phyloP scores from a whole-genome alignment of 2,888 invertebrate genomes.

The Linnaemya vulpina region DNA sequence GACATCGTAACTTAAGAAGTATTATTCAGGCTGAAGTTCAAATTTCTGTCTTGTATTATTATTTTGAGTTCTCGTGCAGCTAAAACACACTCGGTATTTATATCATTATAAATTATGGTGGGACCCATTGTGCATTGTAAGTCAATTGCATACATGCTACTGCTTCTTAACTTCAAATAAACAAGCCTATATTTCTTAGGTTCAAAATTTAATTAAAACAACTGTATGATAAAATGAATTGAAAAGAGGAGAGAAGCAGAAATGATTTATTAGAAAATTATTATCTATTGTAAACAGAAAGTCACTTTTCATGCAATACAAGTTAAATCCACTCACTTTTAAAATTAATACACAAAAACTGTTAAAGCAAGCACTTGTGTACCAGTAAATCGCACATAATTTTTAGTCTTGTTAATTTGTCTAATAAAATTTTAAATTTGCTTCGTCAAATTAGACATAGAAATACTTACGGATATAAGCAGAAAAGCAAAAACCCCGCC shows the following conservation, averaged over 20 bases:
- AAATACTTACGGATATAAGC: background rate
- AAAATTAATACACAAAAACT: conserved; percentile 14
- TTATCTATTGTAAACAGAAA: conserved; percentile 81
- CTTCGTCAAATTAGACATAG: conserved; percentile 25
- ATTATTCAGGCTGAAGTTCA: too few species aligned
- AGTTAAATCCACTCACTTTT: conserved; percentile 76
- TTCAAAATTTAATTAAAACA: conserved; percentile 20
- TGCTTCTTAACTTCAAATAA: background rate
- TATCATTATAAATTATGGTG: too few species aligned
- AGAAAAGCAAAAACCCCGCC: conserved; percentile 45
- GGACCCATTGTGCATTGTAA: too few species aligned
- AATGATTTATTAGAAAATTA: conserved; percentile 75
- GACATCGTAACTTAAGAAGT: too few species aligned
- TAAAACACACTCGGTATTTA: too few species aligned
- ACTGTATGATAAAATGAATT: conserved; percentile 13
- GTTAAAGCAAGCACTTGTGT: background rate
- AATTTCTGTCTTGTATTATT: too few species aligned
- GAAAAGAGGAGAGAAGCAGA: background rate
- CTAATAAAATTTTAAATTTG: conserved; percentile 71
- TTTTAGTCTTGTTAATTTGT: conserved; percentile 67
- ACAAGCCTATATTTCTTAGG: background rate
- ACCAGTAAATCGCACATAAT: conserved; percentile 34
- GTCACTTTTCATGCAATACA: conserved; percentile 77
- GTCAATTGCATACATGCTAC: too few species aligned
- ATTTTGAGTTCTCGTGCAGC: too few species aligned